Evolutionary conservation across 2,888 invertebrate species (phyloP), one percentile per base, ranked within the genome.

Genomic region (Pycnomerus fuliginosus): DNA sequence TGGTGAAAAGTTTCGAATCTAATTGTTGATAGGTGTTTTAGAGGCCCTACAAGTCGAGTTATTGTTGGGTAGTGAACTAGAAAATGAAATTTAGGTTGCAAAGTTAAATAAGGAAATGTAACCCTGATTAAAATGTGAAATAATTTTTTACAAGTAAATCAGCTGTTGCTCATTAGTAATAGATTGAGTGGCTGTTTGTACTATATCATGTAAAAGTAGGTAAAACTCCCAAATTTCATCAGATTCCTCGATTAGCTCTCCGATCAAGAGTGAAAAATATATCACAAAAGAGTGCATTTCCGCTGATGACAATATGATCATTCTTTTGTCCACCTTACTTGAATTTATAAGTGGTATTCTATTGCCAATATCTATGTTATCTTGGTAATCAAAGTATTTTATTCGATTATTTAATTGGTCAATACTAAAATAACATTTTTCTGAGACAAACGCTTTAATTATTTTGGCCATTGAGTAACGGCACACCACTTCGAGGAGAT

Each of bases 81-180:
- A 7, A 30, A 14, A 15, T 30, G 30, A 30, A 13, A 30, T 30
- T 30, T 30, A 7, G 30, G 14, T 7, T 25, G 25, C 3, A 10
- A 10, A 8, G 4, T 25, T 4, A 10, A 25, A 25, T 7, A 25
- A 3, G 4, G 10, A 3, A 10, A 25, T 25, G 11, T 8, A 25
- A 8, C 3, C 10, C 7, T 7, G 25, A 12, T 25, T 4, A 10
- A 8, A 10, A 4, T 25, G 10, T 7, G 25, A 4, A 8, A 25
- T 10, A 25, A 25, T 25, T 4, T 8, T 4, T 10, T 25, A 8
- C 5, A 25, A 25, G 11, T 25, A 25, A 3, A 8, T 10, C 5
- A 25, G 11, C 11, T 8, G 3, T 8, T 25, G 5, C 11, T 25
- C 25, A 10, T 10, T 3, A 25, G 11, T 7, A 8, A 5, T 20